Conservation (phyloP, 1,140 invertebrate species). For the Drosophila albomicans region DNA sequence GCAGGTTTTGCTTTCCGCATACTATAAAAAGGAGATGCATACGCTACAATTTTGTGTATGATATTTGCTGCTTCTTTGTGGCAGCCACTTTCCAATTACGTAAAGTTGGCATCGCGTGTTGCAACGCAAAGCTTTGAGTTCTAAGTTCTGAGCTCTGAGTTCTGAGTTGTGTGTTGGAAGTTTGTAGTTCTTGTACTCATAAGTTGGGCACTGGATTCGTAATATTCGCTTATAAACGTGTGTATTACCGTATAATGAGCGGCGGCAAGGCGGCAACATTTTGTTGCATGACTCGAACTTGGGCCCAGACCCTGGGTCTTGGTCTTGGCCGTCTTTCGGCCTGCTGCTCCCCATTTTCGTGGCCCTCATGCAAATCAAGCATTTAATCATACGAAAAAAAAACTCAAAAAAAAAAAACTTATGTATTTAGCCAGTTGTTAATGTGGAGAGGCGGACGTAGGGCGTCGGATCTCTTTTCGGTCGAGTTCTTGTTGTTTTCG, state of each 20-base stretch:
- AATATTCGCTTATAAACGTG: background rate
- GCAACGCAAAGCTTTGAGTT: slow-evolving; percentile 51
- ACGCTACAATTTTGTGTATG: too few species aligned
- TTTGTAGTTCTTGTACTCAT: slow-evolving; percentile 26
- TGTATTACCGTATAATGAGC: slow-evolving; percentile 63
- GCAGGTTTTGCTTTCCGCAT: background rate
- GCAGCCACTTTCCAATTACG: slow-evolving; percentile 75
- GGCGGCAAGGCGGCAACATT: slow-evolving; percentile 47
- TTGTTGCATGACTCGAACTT: slow-evolving; percentile 72
- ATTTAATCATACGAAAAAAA: slow-evolving; percentile 65
- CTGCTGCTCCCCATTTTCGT: background rate
- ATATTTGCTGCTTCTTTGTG: background rate
- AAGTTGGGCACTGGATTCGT: slow-evolving; percentile 1
- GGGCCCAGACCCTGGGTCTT: slow-evolving; percentile 23
- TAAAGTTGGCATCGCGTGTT: slow-evolving; percentile 74
- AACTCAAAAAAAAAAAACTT: slow-evolving; percentile 52
- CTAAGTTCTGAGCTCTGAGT: slow-evolving; percentile 7
- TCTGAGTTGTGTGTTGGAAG: background rate
- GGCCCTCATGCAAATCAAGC: slow-evolving; percentile 64
- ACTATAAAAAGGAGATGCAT: too few species aligned
- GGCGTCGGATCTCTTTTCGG: slow-evolving; percentile 12
- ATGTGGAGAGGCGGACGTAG: slow-evolving; percentile 57
- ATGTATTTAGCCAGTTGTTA: slow-evolving; percentile 79
- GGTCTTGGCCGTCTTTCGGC: slow-evolving; percentile 26
- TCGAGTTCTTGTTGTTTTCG: slow-evolving; percentile 2